Base-by-base conservation (phyloP, 1,140 invertebrate species). In the Diploscapter pachys region DNA sequence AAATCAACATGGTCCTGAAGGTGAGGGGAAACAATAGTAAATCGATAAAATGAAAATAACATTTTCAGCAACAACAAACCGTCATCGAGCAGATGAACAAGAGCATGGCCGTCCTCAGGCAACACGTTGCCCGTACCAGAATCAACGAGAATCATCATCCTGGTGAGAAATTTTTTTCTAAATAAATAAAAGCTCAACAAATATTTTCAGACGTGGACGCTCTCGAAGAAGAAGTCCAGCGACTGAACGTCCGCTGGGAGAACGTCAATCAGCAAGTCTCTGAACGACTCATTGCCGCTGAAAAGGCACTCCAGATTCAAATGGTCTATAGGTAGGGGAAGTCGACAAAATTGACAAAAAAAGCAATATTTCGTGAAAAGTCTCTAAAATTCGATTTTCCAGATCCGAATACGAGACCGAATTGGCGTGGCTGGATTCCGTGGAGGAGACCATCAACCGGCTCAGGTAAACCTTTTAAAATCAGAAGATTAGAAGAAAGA, bases 201-300 rank as follows among this genome's bases (percentile, higher is more conserved):
- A 8, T 51, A 9, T 70, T 72, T 80, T 80, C 62, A 81, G 96
- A 98, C 87, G 90, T 99, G 72, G 95, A 97, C 81, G 88, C 92
- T 13, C 86, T 98, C n/a, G 95, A 98, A 85, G 92, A 93, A 79
- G 95, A 98, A 80, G 92, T 97, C 3, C 91, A 92, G 78, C 90
- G 92, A 81, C 87, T 98, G 4, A 93, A 92, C 78, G 90, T 90
- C 57, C 89, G 95, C 67, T 98, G 95, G 95, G 92, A 91, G 80
- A 93, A 92, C 79, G 91, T 96, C 9, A 94, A 93, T 86, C 90
- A 90, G 56, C 94, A 97, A 87, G 88, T 97, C 63, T 91, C 92
- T 67, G 95, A 98, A 82, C 91, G 93, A 4, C 69, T 85, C 8
- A 80, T 78, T 48, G 73, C 76, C 31, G 82, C 82, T 56, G 84